These are phyloP conservation scores for Ophioderma brevispina DNA, from an alignment of 35 echinoderm and acorn worm genomes.

Conservation along the genomic window DNA sequence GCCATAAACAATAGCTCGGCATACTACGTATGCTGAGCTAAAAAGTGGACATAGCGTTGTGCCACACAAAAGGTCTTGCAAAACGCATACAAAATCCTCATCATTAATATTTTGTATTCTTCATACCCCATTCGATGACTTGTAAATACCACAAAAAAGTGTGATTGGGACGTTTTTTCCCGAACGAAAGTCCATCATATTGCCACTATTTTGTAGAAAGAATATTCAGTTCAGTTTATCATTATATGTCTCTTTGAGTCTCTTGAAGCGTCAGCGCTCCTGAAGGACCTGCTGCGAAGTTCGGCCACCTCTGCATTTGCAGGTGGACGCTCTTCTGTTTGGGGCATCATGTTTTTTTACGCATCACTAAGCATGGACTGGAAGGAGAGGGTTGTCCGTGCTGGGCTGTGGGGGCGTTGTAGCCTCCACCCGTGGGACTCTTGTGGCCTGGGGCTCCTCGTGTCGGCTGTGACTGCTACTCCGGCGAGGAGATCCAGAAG, in stretches of 20 bases:
- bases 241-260: constrained; percentile 81
- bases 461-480: constrained; percentile 40
- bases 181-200: constrained; percentile 96
- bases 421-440: constrained; percentile 59
- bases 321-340: constrained; percentile 42
- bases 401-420: constrained; percentile 46
- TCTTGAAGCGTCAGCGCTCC: constrained; percentile 62
- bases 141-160: constrained; percentile 54
- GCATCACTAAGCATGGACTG: constrained; percentile 69
- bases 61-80: too few relatives aligned
- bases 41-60: too few relatives aligned
- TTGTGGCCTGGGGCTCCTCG: constrained; percentile 22
- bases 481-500: constrained; percentile 1
- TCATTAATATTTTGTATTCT: constrained; percentile 67
- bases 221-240: constrained; percentile 88
- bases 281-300: constrained; percentile 74
- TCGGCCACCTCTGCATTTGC: constrained; percentile 65
- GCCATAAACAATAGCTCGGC: too few relatives aligned
- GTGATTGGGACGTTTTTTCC: constrained; percentile 81
- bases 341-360: constrained; percentile 44
- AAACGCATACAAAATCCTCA: constrained; percentile 16
- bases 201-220: constrained; percentile 85
- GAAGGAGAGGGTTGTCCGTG: constrained; percentile 91
- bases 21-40: too few relatives aligned
- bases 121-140: constrained; percentile 76